These are phyloP conservation scores for Heliconius charithonia DNA, from an alignment of 2,888 invertebrate species.

Conservation along the genomic window DNA sequence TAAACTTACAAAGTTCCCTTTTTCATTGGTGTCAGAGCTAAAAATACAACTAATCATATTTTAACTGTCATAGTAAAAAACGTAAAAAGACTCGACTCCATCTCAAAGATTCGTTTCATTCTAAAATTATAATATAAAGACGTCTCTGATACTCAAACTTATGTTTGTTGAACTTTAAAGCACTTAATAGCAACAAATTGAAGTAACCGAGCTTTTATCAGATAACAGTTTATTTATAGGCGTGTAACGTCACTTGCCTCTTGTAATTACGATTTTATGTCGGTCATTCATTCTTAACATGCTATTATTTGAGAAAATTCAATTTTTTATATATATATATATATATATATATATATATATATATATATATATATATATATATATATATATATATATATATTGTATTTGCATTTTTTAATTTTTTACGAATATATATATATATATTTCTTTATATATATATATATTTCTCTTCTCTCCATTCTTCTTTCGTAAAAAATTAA, in stretches of 20 bases:
- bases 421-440: no score
- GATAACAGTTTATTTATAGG: conserved; percentile 13
- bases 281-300: not conserved
- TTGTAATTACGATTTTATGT: not conserved
- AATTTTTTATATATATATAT: no score
- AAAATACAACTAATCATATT: not conserved
- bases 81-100: not conserved
- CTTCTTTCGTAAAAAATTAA: no score
- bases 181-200: not conserved
- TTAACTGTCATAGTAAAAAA: not conserved
- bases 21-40: not conserved
- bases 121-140: conserved; percentile 18
- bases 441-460: no score
- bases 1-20: no score
- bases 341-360: no score
- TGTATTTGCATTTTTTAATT: no score
- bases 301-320: no score
- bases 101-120: not conserved
- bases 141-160: not conserved
- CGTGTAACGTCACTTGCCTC: conserved; percentile 4
- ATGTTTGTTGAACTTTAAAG: conserved; percentile 8
- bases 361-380: no score
- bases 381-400: no score
- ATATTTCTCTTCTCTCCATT: no score
- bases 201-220: conserved; percentile 9